These are phyloP conservation scores for Speoplatyrhinus poulsoni DNA, from an alignment of 2,113 vertebrate genomes.

Conservation along the genomic window DNA sequence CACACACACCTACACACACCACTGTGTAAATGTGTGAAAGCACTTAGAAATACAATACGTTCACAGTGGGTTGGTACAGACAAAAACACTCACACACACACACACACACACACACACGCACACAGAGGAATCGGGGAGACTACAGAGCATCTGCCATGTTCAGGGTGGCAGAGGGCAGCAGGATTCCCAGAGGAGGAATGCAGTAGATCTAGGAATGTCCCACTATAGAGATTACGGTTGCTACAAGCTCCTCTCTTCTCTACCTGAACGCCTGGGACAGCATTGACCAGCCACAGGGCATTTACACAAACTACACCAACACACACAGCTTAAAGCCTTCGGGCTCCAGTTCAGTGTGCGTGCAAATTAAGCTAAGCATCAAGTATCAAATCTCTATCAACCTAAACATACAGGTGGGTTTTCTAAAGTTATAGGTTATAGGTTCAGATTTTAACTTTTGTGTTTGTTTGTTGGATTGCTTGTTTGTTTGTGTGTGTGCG, in stretches of 20 bases:
- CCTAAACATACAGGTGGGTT: background rate
- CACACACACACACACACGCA: background rate
- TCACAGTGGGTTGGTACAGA: background rate
- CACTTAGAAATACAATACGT: slow-evolving; percentile 2
- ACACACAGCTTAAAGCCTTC: background rate
- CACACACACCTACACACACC: too few species aligned
- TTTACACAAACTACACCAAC: too few species aligned
- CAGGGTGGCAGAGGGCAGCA: too few species aligned
- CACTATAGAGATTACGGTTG: too few species aligned
- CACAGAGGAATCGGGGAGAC: background rate
- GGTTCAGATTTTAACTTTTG: background rate
- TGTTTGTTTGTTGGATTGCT: slow-evolving; percentile 16
- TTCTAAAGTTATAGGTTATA: too few species aligned
- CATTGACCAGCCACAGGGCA: background rate
- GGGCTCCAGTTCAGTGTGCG: background rate
- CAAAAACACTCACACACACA: background rate
- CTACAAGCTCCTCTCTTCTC: too few species aligned
- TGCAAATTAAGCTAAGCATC: slow-evolving; percentile 6
- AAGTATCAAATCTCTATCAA: slow-evolving; percentile 11
- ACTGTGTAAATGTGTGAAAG: too few species aligned
- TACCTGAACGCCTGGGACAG: too few species aligned
- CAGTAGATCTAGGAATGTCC: too few species aligned
- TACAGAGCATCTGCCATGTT: background rate
- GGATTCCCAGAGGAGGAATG: too few species aligned
- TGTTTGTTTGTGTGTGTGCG: too few species aligned